These are phyloP conservation scores for Rhinopomastus cyanomelas DNA, from an alignment of 2,113 vertebrate species.

Conservation along the genomic window DNA sequence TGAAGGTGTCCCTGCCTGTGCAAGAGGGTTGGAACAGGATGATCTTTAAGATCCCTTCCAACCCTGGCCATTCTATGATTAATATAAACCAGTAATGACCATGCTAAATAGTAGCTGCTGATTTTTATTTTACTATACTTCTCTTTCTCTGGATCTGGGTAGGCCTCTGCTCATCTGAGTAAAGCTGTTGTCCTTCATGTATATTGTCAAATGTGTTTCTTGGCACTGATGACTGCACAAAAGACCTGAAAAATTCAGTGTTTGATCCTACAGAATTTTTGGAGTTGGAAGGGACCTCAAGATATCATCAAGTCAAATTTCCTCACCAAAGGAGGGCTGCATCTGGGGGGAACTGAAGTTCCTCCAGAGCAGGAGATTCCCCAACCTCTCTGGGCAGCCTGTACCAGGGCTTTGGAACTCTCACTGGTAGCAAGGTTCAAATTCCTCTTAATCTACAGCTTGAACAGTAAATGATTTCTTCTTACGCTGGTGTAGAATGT, in stretches of 20 bases:
- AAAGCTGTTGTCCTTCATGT: not conserved
- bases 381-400: not conserved
- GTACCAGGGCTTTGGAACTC: too few species aligned
- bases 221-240: not conserved
- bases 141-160: not conserved
- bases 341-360: too few species aligned
- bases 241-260: not conserved
- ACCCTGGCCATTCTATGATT: too few species aligned
- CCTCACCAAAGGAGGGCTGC: too few species aligned
- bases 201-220: not conserved
- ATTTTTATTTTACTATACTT: not conserved
- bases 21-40: too few species aligned
- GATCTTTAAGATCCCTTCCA: too few species aligned
- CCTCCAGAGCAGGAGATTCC: too few species aligned
- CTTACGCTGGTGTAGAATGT: not conserved
- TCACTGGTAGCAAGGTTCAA: not conserved
- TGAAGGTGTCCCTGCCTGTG: too few species aligned
- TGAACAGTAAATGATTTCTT: not conserved
- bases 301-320: too few species aligned
- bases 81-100: not conserved
- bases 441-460: not conserved
- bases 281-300: too few species aligned
- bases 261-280: not conserved
- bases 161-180: not conserved
- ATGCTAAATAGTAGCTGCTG: not conserved